These are phyloP conservation scores for Microplitis demolitor DNA, from an alignment of 1,140 invertebrate genomes.

Conservation along the genomic window DNA sequence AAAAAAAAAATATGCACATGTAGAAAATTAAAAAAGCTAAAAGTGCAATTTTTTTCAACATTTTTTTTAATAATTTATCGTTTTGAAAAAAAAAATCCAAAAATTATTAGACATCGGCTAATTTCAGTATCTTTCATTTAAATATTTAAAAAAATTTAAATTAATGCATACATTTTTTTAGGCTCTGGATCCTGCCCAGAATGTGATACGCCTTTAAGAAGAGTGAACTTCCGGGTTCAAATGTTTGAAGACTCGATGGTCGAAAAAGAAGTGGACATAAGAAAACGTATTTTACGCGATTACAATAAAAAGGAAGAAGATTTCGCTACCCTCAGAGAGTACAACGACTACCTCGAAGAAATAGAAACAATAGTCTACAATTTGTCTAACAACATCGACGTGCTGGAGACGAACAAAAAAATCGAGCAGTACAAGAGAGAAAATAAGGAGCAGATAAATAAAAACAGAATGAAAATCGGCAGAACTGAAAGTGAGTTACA, in stretches of 20 bases:
- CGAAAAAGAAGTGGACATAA: slow-evolving; percentile 97
- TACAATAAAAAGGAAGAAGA: slow-evolving; percentile 93
- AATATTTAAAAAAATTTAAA: too few species aligned
- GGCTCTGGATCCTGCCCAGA: slow-evolving; percentile 92
- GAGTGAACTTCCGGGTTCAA: slow-evolving; percentile 91
- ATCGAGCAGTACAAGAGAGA: slow-evolving; percentile 95
- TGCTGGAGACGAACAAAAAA: slow-evolving; percentile 85
- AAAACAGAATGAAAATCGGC: slow-evolving; percentile 79
- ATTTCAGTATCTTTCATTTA: too few species aligned
- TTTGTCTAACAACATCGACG: slow-evolving; percentile 88
- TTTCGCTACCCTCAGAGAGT: slow-evolving; percentile 79
- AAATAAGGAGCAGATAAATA: slow-evolving; percentile 88
- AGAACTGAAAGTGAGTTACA: slow-evolving; percentile 82
- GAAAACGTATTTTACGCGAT: slow-evolving; percentile 86
- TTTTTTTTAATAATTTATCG: background rate
- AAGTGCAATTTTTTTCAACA: background rate
- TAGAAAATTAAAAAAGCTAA: too few species aligned
- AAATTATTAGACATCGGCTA: too few species aligned
- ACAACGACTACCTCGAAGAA: slow-evolving; percentile 93
- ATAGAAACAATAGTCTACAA: slow-evolving; percentile 92
- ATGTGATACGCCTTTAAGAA: slow-evolving; percentile 83
- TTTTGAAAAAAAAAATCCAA: too few species aligned
- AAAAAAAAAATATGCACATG: too few species aligned
- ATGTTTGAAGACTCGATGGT: slow-evolving; percentile 95
- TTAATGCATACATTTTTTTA: slow-evolving; percentile 61